Percentiles rank a stretch among this genome's conserved stretches.
Conservation (phyloP, 2,888 invertebrate species). For the Ferdinandea cuprea region DNA sequence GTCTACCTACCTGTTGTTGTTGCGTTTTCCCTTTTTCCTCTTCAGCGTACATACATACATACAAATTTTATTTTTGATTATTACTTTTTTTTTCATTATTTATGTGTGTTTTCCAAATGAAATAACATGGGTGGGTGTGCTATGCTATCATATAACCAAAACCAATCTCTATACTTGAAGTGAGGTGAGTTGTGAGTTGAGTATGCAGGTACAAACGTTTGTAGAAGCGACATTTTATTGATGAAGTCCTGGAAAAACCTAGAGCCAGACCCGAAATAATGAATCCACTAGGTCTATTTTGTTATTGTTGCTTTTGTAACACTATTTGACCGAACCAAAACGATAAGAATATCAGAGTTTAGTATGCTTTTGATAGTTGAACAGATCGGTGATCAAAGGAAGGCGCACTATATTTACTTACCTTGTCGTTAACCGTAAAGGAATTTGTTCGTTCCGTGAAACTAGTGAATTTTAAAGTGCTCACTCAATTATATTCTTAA, state of each 20-base stretch:
- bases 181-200: conserved; percentile 37
- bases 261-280: conserved; percentile 48
- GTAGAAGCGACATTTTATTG: conserved; percentile 66
- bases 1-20: conserved; percentile 71
- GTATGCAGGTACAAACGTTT: conserved; percentile 43
- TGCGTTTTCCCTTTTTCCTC: conserved; percentile 30
- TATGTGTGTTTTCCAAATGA: conserved; percentile 33
- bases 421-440: conserved; percentile 8
- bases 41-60: conserved; percentile 3
- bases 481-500: background rate
- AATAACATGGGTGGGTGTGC: conserved; percentile 59
- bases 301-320: conserved; percentile 31
- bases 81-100: conserved; percentile 25
- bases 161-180: conserved; percentile 17
- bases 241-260: conserved; percentile 74
- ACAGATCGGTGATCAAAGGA: conserved; percentile 61
- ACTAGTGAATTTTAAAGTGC: conserved; percentile 13
- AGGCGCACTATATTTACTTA: background rate
- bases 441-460: conserved; percentile 33
- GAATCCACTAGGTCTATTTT: conserved; percentile 26
- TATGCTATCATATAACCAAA: conserved; percentile 60
- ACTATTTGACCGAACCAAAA: conserved; percentile 37
- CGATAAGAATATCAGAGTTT: conserved; percentile 38
- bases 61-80: conserved; percentile 14
- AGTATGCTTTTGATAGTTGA: conserved; percentile 58